Base-by-base conservation (phyloP, 1,140 invertebrate species). In the Ceratina australensis region DNA sequence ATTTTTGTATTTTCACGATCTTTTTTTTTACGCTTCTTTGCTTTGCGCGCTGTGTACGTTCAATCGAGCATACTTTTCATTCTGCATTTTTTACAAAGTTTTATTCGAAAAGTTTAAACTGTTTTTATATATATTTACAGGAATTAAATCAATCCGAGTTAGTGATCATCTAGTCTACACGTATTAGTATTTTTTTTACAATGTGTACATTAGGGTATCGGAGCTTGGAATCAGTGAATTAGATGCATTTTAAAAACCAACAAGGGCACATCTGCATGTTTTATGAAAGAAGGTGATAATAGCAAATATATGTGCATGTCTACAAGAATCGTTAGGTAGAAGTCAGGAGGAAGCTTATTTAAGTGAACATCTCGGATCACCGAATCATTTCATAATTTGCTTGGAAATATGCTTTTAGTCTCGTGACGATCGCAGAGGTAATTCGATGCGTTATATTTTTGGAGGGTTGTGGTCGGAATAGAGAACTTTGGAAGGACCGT, bases 1-100 rank as follows among this genome's bases (percentile, higher is more conserved):
- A 69, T 79, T 49, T 74, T 81, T 33, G 54, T 83, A 54, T 82
- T 42, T 81, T 74, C n/a, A 54, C 73, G 63, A 24, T 80, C 72
- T 79, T 76, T 74, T n/a, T 42, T 82, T 79, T 60, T 65, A 42
- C 10, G 72, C 81, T 75, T 80, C 18, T 63, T 60, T 72, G 52
- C 71, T 76, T 49, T 20, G 15, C 54, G 42, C 20, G 33, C 20
- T 22, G 18, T 63, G 61, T 67, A 12, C 82, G 18, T 33, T 33
- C 33, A 7, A 33, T 33, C 33, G 2, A 42, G 33, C 33, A 42
- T 42, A 42, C 10, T 42, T 42, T 42, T 42, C 33, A 42, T 3
- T 42, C 7, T 22, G 22, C 20, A 64, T 47, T 64, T 47, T 3
- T 3, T 15, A 15, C 42, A n/a, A n/a, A n/a, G n/a, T n/a, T n/a